Conservation (phyloP, 2,888 invertebrate species). For the Ecliptopera silaceata region DNA sequence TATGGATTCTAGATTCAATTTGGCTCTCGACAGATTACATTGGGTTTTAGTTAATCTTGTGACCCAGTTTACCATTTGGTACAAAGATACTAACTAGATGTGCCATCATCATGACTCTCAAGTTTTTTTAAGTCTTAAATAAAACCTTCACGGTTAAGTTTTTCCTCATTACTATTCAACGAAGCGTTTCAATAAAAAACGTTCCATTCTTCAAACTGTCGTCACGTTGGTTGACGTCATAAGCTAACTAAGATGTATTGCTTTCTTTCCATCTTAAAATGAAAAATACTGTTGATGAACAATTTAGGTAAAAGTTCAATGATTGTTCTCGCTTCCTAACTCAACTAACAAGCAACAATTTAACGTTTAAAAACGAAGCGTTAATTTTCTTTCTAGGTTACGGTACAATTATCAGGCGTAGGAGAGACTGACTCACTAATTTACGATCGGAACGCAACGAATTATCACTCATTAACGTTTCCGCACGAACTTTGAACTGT, state of each 20-base stretch:
- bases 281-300: not conserved
- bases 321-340: slow-evolving; percentile 48
- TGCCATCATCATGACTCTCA: not conserved
- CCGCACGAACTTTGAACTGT: slow-evolving; percentile 38
- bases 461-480: slow-evolving; percentile 65
- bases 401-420: slow-evolving; percentile 66
- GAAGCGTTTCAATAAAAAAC: not conserved
- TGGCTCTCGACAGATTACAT: not conserved
- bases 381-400: slow-evolving; percentile 72
- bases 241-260: not conserved
- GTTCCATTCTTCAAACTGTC: not conserved
- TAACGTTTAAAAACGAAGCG: slow-evolving; percentile 53
- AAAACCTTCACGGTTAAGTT: not conserved
- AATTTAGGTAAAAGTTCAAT: slow-evolving; percentile 15
- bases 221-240: not conserved
- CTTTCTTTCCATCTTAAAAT: not conserved
- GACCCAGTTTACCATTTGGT: not conserved
- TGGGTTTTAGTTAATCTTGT: not conserved
- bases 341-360: slow-evolving; percentile 43
- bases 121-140: not conserved
- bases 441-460: slow-evolving; percentile 56
- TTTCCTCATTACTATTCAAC: not conserved
- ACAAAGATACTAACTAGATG: not conserved
- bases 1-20: too few species aligned
- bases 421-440: slow-evolving; percentile 69